phyloP scores from a whole-genome alignment of 2,888 invertebrate species.

The Mycalesis mineus region DNA sequence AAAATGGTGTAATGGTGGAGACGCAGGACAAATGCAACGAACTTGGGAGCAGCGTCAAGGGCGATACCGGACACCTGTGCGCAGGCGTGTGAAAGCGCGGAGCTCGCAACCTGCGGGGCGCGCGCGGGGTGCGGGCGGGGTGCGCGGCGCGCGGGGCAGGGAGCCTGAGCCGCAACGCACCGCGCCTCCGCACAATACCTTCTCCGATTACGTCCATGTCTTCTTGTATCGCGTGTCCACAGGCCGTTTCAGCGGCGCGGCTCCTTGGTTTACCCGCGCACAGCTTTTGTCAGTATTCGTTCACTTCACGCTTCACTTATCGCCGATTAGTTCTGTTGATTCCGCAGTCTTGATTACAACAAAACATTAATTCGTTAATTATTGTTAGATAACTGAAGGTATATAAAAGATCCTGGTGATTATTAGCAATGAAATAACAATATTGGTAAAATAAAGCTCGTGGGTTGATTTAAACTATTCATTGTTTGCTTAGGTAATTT shows the following conservation, averaged over 20 bases:
- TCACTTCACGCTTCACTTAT: conserved; percentile 55
- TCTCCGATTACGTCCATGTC: conserved; percentile 72
- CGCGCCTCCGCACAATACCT: conserved; percentile 71
- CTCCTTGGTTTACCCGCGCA: conserved; percentile 50
- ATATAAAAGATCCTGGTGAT: too few relatives aligned
- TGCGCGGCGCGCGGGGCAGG: conserved; percentile 28
- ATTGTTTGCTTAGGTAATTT: too few relatives aligned
- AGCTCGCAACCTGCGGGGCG: conserved; percentile 32
- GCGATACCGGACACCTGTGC: conserved; percentile 75
- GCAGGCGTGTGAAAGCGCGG: conserved; percentile 71
- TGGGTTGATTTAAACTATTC: too few relatives aligned
- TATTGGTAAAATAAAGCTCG: too few relatives aligned
- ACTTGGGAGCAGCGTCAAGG: conserved; percentile 68
- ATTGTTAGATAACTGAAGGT: neutral
- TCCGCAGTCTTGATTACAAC: conserved; percentile 19
- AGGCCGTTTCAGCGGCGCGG: conserved; percentile 36
- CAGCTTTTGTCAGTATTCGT: conserved; percentile 67
- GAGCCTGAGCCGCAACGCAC: conserved; percentile 61
- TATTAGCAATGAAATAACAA: too few relatives aligned
- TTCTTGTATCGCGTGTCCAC: conserved; percentile 59
- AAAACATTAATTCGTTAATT: neutral
- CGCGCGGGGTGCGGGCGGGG: conserved; percentile 31
- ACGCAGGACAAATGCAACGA: conserved; percentile 44
- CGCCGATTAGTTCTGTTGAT: conserved; percentile 42
- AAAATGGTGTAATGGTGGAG: conserved; percentile 15